Percentiles rank a stretch among this genome's conserved stretches.
phyloP scores from a whole-genome alignment of 2,888 invertebrate genomes.

The Cynaeus angustus region DNA sequence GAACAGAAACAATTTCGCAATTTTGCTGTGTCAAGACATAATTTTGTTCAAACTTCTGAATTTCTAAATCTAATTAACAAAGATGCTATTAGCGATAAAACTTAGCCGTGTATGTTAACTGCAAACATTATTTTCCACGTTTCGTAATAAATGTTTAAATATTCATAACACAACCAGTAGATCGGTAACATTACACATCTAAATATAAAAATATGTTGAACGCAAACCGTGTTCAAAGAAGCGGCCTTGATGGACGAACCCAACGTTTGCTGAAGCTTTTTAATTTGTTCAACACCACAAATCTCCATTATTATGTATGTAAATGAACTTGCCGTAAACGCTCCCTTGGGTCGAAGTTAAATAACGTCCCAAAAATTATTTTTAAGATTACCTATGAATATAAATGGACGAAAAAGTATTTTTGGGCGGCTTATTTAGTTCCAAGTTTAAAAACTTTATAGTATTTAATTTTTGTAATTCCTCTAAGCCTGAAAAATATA shows the following conservation, averaged over 20 bases:
- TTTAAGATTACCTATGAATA: slow-evolving; percentile 34
- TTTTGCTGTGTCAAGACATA: not conserved
- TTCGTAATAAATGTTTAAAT: slow-evolving; percentile 25
- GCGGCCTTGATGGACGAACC: slow-evolving; percentile 13
- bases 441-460: not conserved
- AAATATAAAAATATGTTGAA: slow-evolving; percentile 28
- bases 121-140: slow-evolving; percentile 38
- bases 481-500: not conserved
- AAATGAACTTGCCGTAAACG: slow-evolving; percentile 36
- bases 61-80: slow-evolving; percentile 37
- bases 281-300: slow-evolving; percentile 44
- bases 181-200: slow-evolving; percentile 9
- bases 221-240: slow-evolving; percentile 25
- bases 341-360: slow-evolving; percentile 30
- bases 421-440: slow-evolving; percentile 20
- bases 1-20: not conserved
- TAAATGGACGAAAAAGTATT: slow-evolving; percentile 18
- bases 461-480: not conserved
- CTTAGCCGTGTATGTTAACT: slow-evolving; percentile 31
- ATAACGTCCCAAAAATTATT: slow-evolving; percentile 32
- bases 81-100: slow-evolving; percentile 35
- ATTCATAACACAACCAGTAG: slow-evolving; percentile 31
- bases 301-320: slow-evolving; percentile 44
- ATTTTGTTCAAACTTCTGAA: slow-evolving; percentile 20
- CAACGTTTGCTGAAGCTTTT: slow-evolving; percentile 21